phyloP scores from a whole-genome alignment of 2,888 invertebrate species.

The Drosophila nr. perissopoda region DNA sequence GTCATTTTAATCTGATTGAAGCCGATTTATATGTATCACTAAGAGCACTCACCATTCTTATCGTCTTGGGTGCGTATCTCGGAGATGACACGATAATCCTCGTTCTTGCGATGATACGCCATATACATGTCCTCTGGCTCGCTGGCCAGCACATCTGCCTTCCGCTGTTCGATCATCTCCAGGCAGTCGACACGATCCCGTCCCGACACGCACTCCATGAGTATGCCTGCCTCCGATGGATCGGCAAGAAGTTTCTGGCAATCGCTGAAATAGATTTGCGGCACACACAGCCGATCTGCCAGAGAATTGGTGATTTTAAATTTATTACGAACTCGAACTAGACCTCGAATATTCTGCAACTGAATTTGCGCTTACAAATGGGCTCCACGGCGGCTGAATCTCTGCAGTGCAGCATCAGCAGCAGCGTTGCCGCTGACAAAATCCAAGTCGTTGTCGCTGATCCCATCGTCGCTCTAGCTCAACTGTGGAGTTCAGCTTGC shows the following conservation, averaged over 20 bases:
- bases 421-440: slow-evolving; percentile 35
- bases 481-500: slow-evolving; percentile 64
- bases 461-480: slow-evolving; percentile 49
- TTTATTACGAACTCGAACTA: background rate
- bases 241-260: slow-evolving; percentile 87
- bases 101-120: slow-evolving; percentile 89
- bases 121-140: slow-evolving; percentile 96
- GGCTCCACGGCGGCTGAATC: slow-evolving; percentile 64
- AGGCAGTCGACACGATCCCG: slow-evolving; percentile 90
- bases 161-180: slow-evolving; percentile 89
- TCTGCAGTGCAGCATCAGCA: slow-evolving; percentile 34
- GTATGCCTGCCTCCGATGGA: slow-evolving; percentile 84
- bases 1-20: background rate
- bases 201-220: slow-evolving; percentile 90
- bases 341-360: background rate
- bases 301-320: background rate
- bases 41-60: slow-evolving; percentile 87
- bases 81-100: slow-evolving; percentile 91
- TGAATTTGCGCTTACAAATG: slow-evolving; percentile 53
- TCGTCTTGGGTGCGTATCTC: slow-evolving; percentile 92
- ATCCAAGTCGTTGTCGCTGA: slow-evolving; percentile 34
- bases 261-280: slow-evolving; percentile 87
- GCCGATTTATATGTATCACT: background rate
- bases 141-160: slow-evolving; percentile 92
- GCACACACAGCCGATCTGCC: slow-evolving; percentile 91